phyloP scores from a whole-genome alignment of 2,888 invertebrate species.

The Syritta pipiens region DNA sequence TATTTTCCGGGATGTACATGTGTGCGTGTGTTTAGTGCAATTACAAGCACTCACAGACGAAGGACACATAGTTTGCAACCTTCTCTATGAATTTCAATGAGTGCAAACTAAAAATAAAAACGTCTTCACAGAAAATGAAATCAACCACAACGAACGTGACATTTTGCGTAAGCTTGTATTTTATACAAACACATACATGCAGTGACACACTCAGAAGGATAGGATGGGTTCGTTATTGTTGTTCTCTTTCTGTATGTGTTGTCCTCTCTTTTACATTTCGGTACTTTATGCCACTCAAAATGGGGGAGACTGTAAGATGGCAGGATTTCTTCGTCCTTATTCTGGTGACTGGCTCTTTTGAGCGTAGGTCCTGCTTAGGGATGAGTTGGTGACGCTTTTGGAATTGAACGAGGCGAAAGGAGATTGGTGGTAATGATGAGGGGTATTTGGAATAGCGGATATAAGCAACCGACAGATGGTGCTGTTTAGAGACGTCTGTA shows the following conservation, averaged over 20 bases:
- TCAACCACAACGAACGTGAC: slow-evolving; percentile 56
- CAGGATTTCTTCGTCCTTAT: slow-evolving; percentile 18
- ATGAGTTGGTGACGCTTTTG: too few species aligned
- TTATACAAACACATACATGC: slow-evolving; percentile 16
- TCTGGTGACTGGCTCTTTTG: too few species aligned
- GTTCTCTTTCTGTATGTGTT: neutral
- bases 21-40: neutral
- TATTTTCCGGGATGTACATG: neutral
- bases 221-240: neutral
- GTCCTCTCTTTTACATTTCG: neutral
- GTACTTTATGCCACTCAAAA: slow-evolving; percentile 10
- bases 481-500: too few species aligned
- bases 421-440: too few species aligned
- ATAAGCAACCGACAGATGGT: too few species aligned
- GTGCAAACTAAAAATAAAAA: slow-evolving; percentile 34
- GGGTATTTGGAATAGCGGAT: too few species aligned
- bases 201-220: slow-evolving; percentile 3
- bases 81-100: slow-evolving; percentile 33
- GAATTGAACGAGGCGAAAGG: too few species aligned
- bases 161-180: slow-evolving; percentile 45
- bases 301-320: slow-evolving; percentile 19
- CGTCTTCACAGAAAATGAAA: slow-evolving; percentile 36
- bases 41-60: slow-evolving; percentile 10
- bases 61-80: slow-evolving; percentile 5
- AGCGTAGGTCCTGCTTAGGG: too few species aligned